Conservation (phyloP, 2,888 invertebrate species). For the Eugnorisma glareosa region DNA sequence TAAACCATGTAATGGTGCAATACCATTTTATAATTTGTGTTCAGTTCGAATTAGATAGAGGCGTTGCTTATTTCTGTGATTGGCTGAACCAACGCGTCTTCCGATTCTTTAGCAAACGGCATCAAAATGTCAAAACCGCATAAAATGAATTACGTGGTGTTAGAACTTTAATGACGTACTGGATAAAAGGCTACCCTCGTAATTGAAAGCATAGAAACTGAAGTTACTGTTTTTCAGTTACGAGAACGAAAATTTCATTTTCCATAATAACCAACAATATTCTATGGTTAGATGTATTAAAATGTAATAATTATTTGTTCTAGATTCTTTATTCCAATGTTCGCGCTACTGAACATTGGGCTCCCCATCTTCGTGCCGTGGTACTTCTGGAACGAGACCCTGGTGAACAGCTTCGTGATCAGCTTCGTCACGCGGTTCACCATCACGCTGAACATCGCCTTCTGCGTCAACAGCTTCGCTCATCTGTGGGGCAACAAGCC, state of each 20-base stretch:
- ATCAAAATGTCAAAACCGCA: too few species aligned
- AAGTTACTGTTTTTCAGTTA: neutral
- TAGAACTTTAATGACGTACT: neutral
- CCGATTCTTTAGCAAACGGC: too few species aligned
- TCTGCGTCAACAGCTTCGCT: conserved; percentile 98
- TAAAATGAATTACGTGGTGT: too few species aligned
- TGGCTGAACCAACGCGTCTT: too few species aligned
- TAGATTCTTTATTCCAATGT: conserved; percentile 93
- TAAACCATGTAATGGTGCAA: too few species aligned
- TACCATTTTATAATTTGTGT: too few species aligned
- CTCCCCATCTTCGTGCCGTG: conserved; percentile 95
- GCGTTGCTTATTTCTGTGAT: too few species aligned
- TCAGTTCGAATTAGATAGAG: too few species aligned
- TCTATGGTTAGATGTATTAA: neutral
- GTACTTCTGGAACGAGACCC: conserved; percentile 95
- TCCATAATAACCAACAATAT: neutral
- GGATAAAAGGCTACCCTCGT: neutral
- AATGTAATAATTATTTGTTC: conserved; percentile 61
- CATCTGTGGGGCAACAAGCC: conserved; percentile 98
- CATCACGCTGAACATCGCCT: conserved; percentile 96
- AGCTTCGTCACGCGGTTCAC: conserved; percentile 96
- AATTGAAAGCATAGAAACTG: neutral
- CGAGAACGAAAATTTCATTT: neutral
- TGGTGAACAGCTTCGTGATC: conserved; percentile 95
- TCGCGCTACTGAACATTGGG: conserved; percentile 92